Percentiles rank a stretch among this genome's conserved stretches.
These are phyloP conservation scores for Carpatolechia fugitivella DNA, from an alignment of 2,888 invertebrate genomes.

Conservation along the genomic window DNA sequence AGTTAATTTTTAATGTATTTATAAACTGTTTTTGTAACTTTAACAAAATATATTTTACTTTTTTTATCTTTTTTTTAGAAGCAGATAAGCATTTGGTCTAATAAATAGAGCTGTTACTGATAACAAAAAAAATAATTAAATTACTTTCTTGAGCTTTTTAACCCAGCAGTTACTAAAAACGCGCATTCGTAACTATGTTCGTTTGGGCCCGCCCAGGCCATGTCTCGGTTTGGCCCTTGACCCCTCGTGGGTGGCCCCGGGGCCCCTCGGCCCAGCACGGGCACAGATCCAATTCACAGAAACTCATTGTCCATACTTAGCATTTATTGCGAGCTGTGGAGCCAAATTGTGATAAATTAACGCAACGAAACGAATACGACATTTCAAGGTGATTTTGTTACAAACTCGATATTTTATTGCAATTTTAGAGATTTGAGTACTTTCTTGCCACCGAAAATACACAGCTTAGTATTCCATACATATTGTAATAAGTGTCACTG, in stretches of 20 bases:
- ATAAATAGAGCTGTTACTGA: not conserved
- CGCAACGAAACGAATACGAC: not conserved
- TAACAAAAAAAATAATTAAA: no score
- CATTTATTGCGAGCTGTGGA: conserved; percentile 1
- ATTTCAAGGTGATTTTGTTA: not conserved
- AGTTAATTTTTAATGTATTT: no score
- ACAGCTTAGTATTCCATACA: no score
- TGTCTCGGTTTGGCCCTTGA: conserved; percentile 31
- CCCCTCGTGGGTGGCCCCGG: not conserved
- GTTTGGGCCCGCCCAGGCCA: conserved; percentile 31
- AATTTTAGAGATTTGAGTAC: no score
- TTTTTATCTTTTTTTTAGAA: not conserved
- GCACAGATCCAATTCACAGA: conserved; percentile 16
- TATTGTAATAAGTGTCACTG: no score
- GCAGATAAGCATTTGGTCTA: not conserved
- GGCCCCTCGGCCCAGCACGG: conserved; percentile 24
- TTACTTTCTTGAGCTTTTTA: not conserved
- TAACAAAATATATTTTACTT: no score
- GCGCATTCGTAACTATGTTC: not conserved
- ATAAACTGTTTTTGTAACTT: no score
- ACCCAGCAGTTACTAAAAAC: not conserved
- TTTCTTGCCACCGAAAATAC: no score
- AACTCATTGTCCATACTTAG: conserved; percentile 12
- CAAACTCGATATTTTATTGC: no score
- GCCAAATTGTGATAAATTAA: not conserved